phyloP scores from a whole-genome alignment of 2,113 vertebrate genomes.

The Etia nguti region DNA sequence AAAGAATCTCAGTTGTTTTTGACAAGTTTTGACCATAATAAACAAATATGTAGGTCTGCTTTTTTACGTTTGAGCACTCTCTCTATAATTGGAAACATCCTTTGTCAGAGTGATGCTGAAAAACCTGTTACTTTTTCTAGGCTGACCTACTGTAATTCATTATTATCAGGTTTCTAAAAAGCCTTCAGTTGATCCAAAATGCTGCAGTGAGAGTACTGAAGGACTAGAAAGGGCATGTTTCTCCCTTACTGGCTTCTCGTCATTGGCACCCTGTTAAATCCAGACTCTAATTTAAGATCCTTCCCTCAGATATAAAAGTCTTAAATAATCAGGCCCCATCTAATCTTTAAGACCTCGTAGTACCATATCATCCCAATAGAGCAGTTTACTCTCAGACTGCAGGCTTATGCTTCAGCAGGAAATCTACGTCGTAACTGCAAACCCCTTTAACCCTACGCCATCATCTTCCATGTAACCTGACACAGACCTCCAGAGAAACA shows the following conservation, averaged over 20 bases:
- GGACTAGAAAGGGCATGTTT: background rate
- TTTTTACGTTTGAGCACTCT: background rate
- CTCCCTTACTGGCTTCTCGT: background rate
- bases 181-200: background rate
- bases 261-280: background rate
- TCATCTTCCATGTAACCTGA: background rate
- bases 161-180: background rate
- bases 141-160: accelerated
- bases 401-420: background rate
- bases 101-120: background rate
- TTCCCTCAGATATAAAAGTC: background rate
- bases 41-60: background rate
- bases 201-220: background rate
- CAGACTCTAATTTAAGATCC: accelerated
- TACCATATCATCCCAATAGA: background rate
- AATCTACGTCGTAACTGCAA: background rate
- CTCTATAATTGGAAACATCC: background rate
- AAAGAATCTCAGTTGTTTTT: background rate
- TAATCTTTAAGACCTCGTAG: background rate
- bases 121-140: accelerated
- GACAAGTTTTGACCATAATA: background rate
- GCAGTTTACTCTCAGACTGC: background rate
- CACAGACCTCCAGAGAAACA: background rate
- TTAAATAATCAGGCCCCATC: background rate
- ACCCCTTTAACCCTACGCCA: background rate